Base-by-base conservation (phyloP, 2,113 vertebrate species). In the Ciconia stormi region DNA sequence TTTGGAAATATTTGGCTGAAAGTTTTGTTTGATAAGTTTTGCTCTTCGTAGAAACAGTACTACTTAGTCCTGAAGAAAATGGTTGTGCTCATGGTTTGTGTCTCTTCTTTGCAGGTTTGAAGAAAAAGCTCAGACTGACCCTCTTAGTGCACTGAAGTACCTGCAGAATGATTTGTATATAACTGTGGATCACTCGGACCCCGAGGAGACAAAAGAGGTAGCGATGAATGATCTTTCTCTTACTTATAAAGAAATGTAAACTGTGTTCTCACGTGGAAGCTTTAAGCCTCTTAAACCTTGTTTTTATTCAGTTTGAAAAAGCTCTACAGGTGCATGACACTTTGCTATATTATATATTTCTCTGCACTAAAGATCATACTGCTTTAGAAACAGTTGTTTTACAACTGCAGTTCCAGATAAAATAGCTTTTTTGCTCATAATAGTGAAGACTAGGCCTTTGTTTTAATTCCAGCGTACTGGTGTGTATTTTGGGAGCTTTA, bases 181-280 rank as follows among this genome's bases (percentile, higher is more conserved):
- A 76, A 99, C 99, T 2, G 99, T 99, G 97, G 99, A 99, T 98
- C 99, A 99, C 97, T 99, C 99, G 1, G 99, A 99, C 97, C 99
- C 99, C 0, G 98, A 99, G 78, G 99, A 99, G 96, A 99, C 99
- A 89, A 99, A 99, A 98, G 99, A 99, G 99, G 99, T 99, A 97
- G 96, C 27, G 9, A 69, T 38, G 77, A 58, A 69, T 16, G 2
- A 36, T 49, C 17, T 23, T 44, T 42, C 22, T 42, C 46, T 63
- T 49, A 21, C 14, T 16, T 53, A 30, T 1, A 50, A 47, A 69
- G n/a, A 55, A 80, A 77, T 27, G 10, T 53, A 26, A 87, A 71
- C 10, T 36, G 7, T 78, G 27, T 69, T 83, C 34, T 72, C 46
- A 36, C 0, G 1, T 76, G 52, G 16, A 79, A 52, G 21, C 52